Evolutionary conservation across 2,888 invertebrate genomes (phyloP), one percentile per base, ranked within the genome.

Genomic region (Synergus japonicus): DNA sequence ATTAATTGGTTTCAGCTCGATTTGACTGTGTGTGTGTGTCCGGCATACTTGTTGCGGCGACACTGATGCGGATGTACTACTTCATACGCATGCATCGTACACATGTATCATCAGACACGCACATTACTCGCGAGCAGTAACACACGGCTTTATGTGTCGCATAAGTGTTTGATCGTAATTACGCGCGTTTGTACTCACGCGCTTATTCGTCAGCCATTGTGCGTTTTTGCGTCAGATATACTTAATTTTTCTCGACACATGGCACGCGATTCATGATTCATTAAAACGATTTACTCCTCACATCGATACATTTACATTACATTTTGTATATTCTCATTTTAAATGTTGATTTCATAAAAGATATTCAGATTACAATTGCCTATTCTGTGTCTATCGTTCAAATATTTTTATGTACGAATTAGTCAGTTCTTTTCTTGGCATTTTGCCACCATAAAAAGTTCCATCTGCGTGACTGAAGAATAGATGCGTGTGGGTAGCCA

Each of bases 1-100:
- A 86, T 84, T 87, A 87, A 88, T 88, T 87, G 84, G 81, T 87
- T 88, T 86, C 80, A 83, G 81, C 81, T 83, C 85, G 81, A 84
- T 84, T 81, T 81, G 54, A 81, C 81, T 77, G 79, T 76, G 78
- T 76, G 58, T 76, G 58, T 76, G 76, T 76, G 76, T 66, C 54
- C 69, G 78, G 67, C 76, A 78, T 77, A 84, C 84, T 84, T 84
- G 84, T 84, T 84, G 76, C 63, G 63, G 29, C 63, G 1, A 63
- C 22, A 12, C 22, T 22, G 60, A 60, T 22, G 60, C 76, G 63
- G 63, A 65, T 76, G 69, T 78, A 76, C 77, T 29, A 18, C 43
- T 43, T 44, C 49, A 49, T 41, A 66, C 60, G 18, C 9, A 60
- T 60, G 60, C 18, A 18, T 18, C 9, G 7, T 18, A 60, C 65